phyloP scores from a whole-genome alignment of 1,140 invertebrate genomes.

The Holotrichia oblita region DNA sequence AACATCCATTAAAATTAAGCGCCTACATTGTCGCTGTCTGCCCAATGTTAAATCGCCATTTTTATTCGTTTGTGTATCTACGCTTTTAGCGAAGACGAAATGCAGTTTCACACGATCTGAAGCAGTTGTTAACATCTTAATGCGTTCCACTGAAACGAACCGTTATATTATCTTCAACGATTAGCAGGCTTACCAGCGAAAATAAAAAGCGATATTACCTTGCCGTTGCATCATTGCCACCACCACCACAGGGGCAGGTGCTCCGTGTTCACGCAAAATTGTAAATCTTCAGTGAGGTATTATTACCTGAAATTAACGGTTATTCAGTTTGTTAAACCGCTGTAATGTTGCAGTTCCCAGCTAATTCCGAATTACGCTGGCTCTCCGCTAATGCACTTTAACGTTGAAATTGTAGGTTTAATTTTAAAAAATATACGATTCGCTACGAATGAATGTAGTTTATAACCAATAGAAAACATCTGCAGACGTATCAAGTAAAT shows the following conservation, averaged over 20 bases:
- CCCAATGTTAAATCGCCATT: background rate
- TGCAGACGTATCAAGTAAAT: no score
- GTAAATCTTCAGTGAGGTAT: background rate
- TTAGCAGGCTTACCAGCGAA: background rate
- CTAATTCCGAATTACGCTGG: background rate
- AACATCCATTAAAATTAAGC: background rate
- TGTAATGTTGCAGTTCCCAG: background rate
- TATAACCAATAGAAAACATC: no score
- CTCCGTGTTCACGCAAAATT: background rate
- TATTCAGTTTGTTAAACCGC: constrained; percentile 4
- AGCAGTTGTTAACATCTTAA: constrained; percentile 2
- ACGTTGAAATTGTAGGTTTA: no score
- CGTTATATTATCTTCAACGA: background rate
- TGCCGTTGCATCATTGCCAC: background rate
- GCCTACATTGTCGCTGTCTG: background rate
- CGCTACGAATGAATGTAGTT: no score
- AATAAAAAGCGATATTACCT: background rate
- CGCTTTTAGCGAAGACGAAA: background rate
- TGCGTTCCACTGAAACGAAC: no score
- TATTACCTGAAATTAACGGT: constrained; percentile 8
- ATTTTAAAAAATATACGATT: no score
- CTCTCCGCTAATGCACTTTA: background rate
- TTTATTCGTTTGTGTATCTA: background rate
- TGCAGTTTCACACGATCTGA: background rate
- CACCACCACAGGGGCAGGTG: background rate